Conservation (phyloP, 2,113 vertebrate genomes). For the Lates calcarifer region DNA sequence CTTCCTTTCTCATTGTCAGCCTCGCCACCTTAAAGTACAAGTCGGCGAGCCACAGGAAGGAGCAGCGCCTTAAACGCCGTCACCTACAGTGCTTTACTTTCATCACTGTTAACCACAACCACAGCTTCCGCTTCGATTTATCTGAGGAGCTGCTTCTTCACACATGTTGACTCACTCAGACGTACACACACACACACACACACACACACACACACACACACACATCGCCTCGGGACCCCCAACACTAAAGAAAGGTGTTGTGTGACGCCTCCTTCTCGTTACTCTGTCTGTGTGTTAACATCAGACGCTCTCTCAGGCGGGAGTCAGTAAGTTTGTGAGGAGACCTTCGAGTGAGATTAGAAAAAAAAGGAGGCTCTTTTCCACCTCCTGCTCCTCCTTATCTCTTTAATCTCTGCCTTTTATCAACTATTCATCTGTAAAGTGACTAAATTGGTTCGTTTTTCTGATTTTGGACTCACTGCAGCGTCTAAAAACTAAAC, state of each 20-base stretch:
- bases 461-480: too few relatives aligned
- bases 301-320: background rate
- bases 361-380: background rate
- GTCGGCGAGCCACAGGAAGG: slow-evolving; percentile 40
- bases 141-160: slow-evolving; percentile 23
- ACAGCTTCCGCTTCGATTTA: slow-evolving; percentile 18
- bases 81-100: slow-evolving; percentile 54
- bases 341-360: background rate
- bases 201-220: slow-evolving; percentile 5
- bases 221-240: slow-evolving; percentile 48
- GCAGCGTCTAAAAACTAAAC: too few relatives aligned
- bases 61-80: slow-evolving; percentile 20
- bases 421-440: too few relatives aligned
- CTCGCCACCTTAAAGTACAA: slow-evolving; percentile 7
- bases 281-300: background rate
- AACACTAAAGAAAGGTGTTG: slow-evolving; percentile 2
- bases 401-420: too few relatives aligned
- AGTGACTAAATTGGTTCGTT: too few relatives aligned
- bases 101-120: slow-evolving; percentile 57
- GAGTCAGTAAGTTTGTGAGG: slow-evolving; percentile 20
- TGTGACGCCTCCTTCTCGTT: slow-evolving; percentile 24
- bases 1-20: slow-evolving; percentile 30
- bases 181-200: background rate
- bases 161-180: background rate
- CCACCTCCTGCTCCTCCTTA: background rate